A percentile compares a stretch with the other conserved stretches of the same genome.
Evolutionary conservation across 2,888 invertebrate genomes (phyloP).

Genomic region (Polietes domitor): DNA sequence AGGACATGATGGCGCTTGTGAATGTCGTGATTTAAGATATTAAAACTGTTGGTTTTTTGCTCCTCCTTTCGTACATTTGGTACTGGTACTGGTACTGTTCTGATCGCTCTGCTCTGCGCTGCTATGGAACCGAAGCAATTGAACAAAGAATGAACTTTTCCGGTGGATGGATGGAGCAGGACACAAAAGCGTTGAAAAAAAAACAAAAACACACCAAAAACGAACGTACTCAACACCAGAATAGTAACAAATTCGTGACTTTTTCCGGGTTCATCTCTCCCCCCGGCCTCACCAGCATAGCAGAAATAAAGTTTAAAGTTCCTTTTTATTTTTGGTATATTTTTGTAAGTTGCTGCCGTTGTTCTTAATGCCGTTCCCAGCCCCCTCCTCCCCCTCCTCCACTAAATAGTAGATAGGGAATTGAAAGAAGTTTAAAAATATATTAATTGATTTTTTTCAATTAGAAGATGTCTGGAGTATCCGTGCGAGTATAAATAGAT

Average conservation of each 20-base stretch:
- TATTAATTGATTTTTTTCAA: conserved; percentile 65
- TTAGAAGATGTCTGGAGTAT: conserved; percentile 42
- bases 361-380: conserved; percentile 5
- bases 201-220: conserved; percentile 24
- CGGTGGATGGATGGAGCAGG: background rate
- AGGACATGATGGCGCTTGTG: conserved; percentile 67
- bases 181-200: background rate
- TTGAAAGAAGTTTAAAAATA: conserved; percentile 43
- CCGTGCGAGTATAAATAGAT: background rate
- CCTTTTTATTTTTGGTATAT: conserved; percentile 21
- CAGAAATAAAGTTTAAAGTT: conserved; percentile 36
- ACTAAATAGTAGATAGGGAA: background rate
- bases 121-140: conserved; percentile 32
- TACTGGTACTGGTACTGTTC: background rate
- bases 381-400: background rate
- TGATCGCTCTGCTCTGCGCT: conserved; percentile 12
- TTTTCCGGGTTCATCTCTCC: conserved; percentile 1
- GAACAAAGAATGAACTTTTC: conserved; percentile 38
- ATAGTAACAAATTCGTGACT: conserved; percentile 63
- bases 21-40: conserved; percentile 68
- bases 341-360: conserved; percentile 38
- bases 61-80: background rate
- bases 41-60: conserved; percentile 52
- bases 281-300: background rate
- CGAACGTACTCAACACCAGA: conserved; percentile 46